These are phyloP conservation scores for Muschampia staudingeri DNA, from an alignment of 2,888 invertebrate genomes.

Conservation along the genomic window DNA sequence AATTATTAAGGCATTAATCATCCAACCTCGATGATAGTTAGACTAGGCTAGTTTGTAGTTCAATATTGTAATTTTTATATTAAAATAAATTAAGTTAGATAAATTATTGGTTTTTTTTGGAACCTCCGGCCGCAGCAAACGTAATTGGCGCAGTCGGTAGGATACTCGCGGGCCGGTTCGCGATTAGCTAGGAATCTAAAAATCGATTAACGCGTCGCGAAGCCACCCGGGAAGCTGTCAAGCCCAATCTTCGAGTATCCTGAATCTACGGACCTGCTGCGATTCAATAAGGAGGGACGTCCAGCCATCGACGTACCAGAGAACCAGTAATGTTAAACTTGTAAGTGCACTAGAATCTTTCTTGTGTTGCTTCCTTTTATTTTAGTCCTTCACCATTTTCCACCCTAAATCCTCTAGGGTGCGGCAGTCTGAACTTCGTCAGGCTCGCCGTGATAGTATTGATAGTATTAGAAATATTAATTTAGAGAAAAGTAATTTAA, in stretches of 20 bases:
- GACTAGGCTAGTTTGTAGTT: slow-evolving; percentile 17
- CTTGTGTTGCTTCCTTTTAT: slow-evolving; percentile 41
- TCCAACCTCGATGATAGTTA: slow-evolving; percentile 22
- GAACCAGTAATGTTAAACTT: slow-evolving; percentile 29
- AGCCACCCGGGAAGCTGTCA: slow-evolving; percentile 32
- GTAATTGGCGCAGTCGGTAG: slow-evolving; percentile 49
- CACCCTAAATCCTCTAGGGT: slow-evolving; percentile 38
- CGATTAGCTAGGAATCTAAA: slow-evolving; percentile 33
- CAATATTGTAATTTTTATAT: slow-evolving; percentile 18
- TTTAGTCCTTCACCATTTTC: slow-evolving; percentile 36
- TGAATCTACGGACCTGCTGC: slow-evolving; percentile 36
- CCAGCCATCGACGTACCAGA: slow-evolving; percentile 30
- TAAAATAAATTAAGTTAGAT: slow-evolving; percentile 16
- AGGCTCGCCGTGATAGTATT: slow-evolving; percentile 43
- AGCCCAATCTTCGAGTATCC: slow-evolving; percentile 33
- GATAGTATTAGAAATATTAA: slow-evolving; percentile 37
- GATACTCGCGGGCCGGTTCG: slow-evolving; percentile 43
- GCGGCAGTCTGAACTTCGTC: slow-evolving; percentile 45
- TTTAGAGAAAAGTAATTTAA: slow-evolving; percentile 21
- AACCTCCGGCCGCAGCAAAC: slow-evolving; percentile 31
- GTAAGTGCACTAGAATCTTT: slow-evolving; percentile 44
- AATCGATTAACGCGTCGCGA: slow-evolving; percentile 37
- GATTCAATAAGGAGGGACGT: slow-evolving; percentile 15
- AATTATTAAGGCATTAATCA: background rate
- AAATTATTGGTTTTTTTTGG: slow-evolving; percentile 37